Conservation (phyloP, 2,797 vertebrate genomes). For the Sparidentex hasta region DNA sequence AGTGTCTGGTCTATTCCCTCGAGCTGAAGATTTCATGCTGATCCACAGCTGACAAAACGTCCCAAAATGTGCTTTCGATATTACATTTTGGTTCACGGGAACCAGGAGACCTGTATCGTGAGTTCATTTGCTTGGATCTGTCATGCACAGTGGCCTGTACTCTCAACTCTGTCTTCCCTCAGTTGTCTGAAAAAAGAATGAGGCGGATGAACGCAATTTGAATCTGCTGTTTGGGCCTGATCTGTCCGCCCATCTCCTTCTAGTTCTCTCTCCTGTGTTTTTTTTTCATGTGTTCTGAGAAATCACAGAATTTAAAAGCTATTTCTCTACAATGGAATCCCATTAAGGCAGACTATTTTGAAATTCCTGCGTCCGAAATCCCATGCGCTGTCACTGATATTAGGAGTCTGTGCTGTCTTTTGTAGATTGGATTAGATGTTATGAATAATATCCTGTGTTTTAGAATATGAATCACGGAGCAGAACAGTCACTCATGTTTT, state of each 20-base stretch:
- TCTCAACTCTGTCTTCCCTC: neutral
- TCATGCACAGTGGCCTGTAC: neutral
- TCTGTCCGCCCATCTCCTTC: conserved; percentile 4
- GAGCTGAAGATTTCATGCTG: conserved; percentile 23
- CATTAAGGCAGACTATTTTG: neutral
- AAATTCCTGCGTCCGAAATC: conserved; percentile 6
- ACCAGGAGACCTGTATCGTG: neutral
- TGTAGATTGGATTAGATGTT: conserved; percentile 1
- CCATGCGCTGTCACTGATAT: neutral
- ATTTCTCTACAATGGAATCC: neutral
- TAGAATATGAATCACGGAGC: neutral
- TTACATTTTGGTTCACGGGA: neutral
- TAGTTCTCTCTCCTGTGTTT: neutral
- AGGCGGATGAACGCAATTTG: neutral
- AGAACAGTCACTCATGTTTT: neutral
- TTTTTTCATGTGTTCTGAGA: conserved; percentile 22
- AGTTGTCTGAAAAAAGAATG: conserved; percentile 17
- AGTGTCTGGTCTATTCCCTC: conserved; percentile 3
- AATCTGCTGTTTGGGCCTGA: neutral
- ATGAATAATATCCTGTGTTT: neutral
- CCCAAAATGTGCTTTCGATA: conserved; percentile 7
- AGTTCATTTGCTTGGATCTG: neutral
- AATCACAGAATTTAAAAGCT: neutral
- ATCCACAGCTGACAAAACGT: conserved; percentile 36
- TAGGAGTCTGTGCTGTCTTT: neutral